Base-by-base conservation (phyloP, 2,797 vertebrate species). In the Sebastes jordani region DNA sequence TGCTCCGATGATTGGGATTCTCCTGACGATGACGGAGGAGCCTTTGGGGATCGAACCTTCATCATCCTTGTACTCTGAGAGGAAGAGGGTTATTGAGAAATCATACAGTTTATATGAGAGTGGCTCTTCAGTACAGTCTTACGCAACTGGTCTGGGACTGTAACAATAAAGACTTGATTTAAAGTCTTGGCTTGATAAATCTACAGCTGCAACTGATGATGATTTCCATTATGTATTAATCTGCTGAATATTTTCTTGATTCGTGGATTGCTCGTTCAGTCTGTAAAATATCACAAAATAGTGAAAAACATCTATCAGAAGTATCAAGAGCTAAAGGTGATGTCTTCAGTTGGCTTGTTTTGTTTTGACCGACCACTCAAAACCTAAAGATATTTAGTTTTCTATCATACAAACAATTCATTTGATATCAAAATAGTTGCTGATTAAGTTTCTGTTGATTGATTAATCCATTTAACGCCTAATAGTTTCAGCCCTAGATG, bases 11-110 rank as follows among this genome's bases (percentile, higher is more conserved):
- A 97, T 95, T 22, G 98, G 98, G 89, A 99, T 97, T 86, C 98
- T 96, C 92, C 97, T 95, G 73, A 99, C 96, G 83, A 99, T 98
- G 77, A 99, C 97, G 0, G 97, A 99, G 5, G 97, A 97, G 83
- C 98, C 98, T 96, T 97, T 99, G n/a, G 97, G 95, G 87, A 99
- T 98, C 68, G 96, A 91, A 30, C 95, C 95, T 20, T 92, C 95
- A 46, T 98, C 97, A 60, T 97, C 97, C 3, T 95, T 97, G 93
- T 98, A 99, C 88, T 99, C 98, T 99, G 94, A 62, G 72, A 23
- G 18, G 58, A 14, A 76, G 38, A 69, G 42, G 61, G 61, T 63
- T n/a, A 54, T 23, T 16, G 13, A 42, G 42, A 46, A 46, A 46
- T 18, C 42, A 46, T 46, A 16, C 16, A 18, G 42, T 18, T 18